Base-by-base conservation (phyloP, 2,797 vertebrate genomes). In the Choloepus didactylus region DNA sequence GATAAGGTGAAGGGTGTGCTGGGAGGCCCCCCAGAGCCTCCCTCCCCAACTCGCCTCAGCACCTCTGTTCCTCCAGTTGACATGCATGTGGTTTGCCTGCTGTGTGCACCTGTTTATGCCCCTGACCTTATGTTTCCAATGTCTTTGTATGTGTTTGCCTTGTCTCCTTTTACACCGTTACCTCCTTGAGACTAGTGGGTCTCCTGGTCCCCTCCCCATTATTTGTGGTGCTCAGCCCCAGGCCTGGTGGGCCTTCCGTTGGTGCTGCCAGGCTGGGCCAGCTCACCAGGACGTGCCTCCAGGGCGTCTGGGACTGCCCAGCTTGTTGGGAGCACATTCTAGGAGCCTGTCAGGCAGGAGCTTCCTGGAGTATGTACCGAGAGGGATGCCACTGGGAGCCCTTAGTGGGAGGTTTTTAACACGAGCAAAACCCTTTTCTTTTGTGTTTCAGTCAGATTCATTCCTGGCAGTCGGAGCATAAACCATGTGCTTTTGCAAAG, bases 141-240 rank as follows among this genome's bases (percentile, higher is more conserved):
- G 12, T 51, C 75, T 49, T 27, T 27, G 67, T 59, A 15, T 66
- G 16, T 21, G 1, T 18, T 49, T 11, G 66, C 31, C 35, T 38
- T 14, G 31, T 41, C 89, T 62, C 66, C 59, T 73, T 31, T 35
- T 29, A 54, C 35, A 38, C 59, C 14, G 12, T 54, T 18, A 56
- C 38, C 35, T 38, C 44, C 80, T 60, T 49, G 23, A 84, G 70
- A 67, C 49, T 15, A 3, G 23, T 10, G 56, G n/a, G n/a, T 8
- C 54, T 41, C 6, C 80, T 9, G 25, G 46, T n/a, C 29, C 51
- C 46, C 5, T 3, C 41, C 31, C 49, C 23, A 25, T n/a, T 9
- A 60, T 2, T 41, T 60, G 23, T 16, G 25, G 19, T 0, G 1
- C 4, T 0, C 19, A 0, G 46, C 59, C 27, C 49, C 70, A 64